Evolutionary conservation across 2,888 invertebrate species (phyloP).

Genomic region (Drosophila percnosoma): DNA sequence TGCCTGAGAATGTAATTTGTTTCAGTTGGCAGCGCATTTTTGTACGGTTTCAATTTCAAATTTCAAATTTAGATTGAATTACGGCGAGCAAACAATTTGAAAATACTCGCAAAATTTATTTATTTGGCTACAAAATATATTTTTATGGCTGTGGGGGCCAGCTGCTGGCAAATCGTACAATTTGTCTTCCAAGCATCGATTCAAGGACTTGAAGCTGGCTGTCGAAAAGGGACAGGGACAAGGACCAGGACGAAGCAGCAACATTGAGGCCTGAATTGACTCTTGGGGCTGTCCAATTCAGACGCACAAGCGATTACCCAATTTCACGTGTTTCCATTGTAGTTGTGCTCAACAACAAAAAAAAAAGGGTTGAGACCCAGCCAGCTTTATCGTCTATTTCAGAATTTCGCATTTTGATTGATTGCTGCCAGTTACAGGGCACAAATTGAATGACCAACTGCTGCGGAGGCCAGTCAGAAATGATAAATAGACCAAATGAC

Average conservation of each 20-base stretch:
- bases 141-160: conserved; percentile 28
- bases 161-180: conserved; percentile 43
- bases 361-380: conserved; percentile 42
- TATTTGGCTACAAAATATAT: conserved; percentile 45
- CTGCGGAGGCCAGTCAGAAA: conserved; percentile 52
- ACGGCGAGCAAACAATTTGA: conserved; percentile 30
- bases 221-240: background rate
- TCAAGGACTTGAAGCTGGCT: conserved; percentile 17
- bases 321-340: conserved; percentile 57
- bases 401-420: conserved; percentile 59
- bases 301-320: conserved; percentile 56
- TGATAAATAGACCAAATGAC: conserved; percentile 65
- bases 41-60: conserved; percentile 31
- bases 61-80: conserved; percentile 37
- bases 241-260: background rate
- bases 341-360: conserved; percentile 1
- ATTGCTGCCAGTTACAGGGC: conserved; percentile 60
- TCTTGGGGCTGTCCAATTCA: conserved; percentile 40
- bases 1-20: conserved; percentile 13
- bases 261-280: conserved; percentile 23
- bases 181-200: conserved; percentile 56
- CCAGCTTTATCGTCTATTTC: conserved; percentile 12
- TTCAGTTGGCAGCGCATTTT: conserved; percentile 18
- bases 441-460: conserved; percentile 69
- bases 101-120: conserved; percentile 39